Percentiles rank a stretch among this genome's conserved stretches.
These are phyloP conservation scores for Drosophila cracens DNA, from an alignment of 2,888 invertebrate species.

Conservation along the genomic window DNA sequence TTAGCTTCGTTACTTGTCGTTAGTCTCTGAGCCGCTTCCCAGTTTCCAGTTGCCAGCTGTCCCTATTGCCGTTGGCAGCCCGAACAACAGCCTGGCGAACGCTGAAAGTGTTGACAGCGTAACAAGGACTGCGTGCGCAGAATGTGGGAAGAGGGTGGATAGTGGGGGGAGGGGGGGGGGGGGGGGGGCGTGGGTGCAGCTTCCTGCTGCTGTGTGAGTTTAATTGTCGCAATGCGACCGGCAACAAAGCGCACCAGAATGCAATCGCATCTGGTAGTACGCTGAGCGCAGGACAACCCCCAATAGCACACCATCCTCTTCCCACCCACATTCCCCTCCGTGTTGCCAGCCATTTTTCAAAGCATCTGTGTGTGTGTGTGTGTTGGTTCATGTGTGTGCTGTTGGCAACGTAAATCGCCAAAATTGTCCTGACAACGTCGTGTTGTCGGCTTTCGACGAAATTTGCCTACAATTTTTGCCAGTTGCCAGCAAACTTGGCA, in stretches of 20 bases:
- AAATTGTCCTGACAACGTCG: slow-evolving; percentile 59
- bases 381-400: slow-evolving; percentile 12
- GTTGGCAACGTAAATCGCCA: slow-evolving; percentile 70
- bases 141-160: rapidly evolving
- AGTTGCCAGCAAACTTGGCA: slow-evolving; percentile 60
- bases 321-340: background rate
- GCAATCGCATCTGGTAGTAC: slow-evolving; percentile 39
- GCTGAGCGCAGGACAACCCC: slow-evolving; percentile 34
- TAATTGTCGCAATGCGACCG: slow-evolving; percentile 76
- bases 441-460: slow-evolving; percentile 72
- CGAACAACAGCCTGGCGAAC: slow-evolving; percentile 29
- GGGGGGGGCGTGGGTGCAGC: background rate
- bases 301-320: slow-evolving; percentile 10
- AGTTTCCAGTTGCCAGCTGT: slow-evolving; percentile 38
- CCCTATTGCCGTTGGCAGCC: slow-evolving; percentile 51
- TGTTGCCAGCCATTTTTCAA: slow-evolving; percentile 67
- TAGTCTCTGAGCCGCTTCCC: slow-evolving; percentile 53
- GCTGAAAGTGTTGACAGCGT: slow-evolving; percentile 51
- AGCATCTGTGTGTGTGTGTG: slow-evolving; percentile 23
- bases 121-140: background rate
- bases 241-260: slow-evolving; percentile 50
- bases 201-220: slow-evolving; percentile 57
- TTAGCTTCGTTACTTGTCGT: slow-evolving; percentile 76
- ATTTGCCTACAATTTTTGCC: slow-evolving; percentile 71
- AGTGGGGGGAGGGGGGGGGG: rapidly evolving